Conservation (phyloP, 2,888 invertebrate genomes). For the Kuschelorhynchus macadamiae region DNA sequence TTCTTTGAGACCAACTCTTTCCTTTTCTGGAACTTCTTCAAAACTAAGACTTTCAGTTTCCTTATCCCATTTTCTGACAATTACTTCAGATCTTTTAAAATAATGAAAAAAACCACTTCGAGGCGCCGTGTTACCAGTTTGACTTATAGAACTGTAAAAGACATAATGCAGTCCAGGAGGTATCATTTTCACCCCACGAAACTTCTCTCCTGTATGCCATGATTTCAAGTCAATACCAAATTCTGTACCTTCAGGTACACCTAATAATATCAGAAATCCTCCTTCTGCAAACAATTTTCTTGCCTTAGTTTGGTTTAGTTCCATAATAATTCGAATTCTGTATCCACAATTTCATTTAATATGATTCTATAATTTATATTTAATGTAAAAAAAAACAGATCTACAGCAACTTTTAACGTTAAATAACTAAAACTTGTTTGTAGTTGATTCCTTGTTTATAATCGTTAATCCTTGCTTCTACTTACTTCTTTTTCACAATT, state of each 20-base stretch:
- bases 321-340: too few relatives aligned
- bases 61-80: constrained; percentile 91
- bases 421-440: too few relatives aligned
- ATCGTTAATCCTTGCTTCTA: too few relatives aligned
- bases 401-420: too few relatives aligned
- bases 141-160: constrained; percentile 83
- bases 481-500: too few relatives aligned
- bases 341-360: too few relatives aligned
- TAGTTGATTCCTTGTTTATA: too few relatives aligned
- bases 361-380: too few relatives aligned
- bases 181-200: constrained; percentile 98
- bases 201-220: constrained; percentile 93
- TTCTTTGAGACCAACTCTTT: constrained; percentile 75
- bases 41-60: constrained; percentile 81
- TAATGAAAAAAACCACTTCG: constrained; percentile 82
- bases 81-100: constrained; percentile 85
- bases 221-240: constrained; percentile 96
- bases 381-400: too few relatives aligned
- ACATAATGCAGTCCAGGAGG: constrained; percentile 96
- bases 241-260: constrained; percentile 92
- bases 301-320: constrained; percentile 83
- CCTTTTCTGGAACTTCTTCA: constrained; percentile 76
- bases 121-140: constrained; percentile 76
- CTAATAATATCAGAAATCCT: constrained; percentile 85
- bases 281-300: constrained; percentile 84